Evolutionary conservation across 2,113 vertebrate species (phyloP), one percentile per base, ranked within the genome.

Genomic region (Prunella fulvescens): DNA sequence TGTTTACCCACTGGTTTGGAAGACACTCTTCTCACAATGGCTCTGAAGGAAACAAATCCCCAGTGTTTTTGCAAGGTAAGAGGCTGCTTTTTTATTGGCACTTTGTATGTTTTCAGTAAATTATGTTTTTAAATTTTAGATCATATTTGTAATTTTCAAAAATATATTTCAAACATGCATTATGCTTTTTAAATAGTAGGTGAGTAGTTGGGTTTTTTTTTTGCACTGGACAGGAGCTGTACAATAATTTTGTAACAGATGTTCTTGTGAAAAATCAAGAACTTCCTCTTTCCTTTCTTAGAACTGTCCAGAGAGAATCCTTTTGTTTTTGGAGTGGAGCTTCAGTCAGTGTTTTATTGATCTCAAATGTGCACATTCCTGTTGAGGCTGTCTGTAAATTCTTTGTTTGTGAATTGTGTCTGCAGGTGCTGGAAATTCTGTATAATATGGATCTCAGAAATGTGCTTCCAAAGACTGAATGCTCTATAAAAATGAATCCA

Each of bases 11-110:
- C 77, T 90, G 96, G 86, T 82, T 97, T 98, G 93, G 93, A 98
- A 93, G 96, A 88, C 29, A 97, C 92, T 62, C 96, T 99, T 72
- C 98, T 98, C 77, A 79, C 82, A 62, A 90, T 99, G 97, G 98
- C 98, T 71, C 44, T 98, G 90, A 98, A 98, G 39, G 99, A 99
- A 96, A 98, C 85, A 45, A 98, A 99, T 96, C 96, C 98, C 33
- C 98, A 98, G 87, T 99, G 99, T 97, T 98, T 99, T 96, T 98
- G 98, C 94, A 99, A 98, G 98, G 99, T 99, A 95, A 90, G 45
- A 73, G 14, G 3, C 18, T 61, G 20, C 18, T 74, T 12, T 70
- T 90, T 86, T 12, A 28, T 69, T 51, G 56, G 42, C 3, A 29
- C 64, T 60, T 67, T 18, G 2, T 61, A 37, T 45, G 14, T 37